Evolutionary conservation across 1,140 invertebrate species (phyloP), one percentile per base, ranked within the genome.

Genomic region (Aricia agestis): DNA sequence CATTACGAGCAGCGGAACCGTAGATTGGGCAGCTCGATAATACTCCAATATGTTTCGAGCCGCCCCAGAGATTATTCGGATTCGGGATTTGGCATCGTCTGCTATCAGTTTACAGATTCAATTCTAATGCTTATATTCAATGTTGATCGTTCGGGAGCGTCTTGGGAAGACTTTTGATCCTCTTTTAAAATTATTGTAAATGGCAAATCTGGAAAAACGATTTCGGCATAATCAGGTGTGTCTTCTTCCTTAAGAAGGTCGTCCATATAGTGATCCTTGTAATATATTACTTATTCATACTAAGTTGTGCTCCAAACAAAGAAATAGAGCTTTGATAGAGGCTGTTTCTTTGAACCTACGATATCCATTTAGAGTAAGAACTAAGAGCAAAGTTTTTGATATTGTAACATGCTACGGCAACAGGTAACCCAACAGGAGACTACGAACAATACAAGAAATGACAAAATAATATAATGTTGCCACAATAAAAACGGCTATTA

Each of bases 401-500:
- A 52, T 52, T 52, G 45, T 10, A 52, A 52, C 45, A 52, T 5
- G 10, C 45, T 52, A 13, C 13, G 45, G 45, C 45, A 52, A 52
- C 45, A 52, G 45, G 45, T 52, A 52, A 52, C 45, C 13, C 45
- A 52, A 52, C 45, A 15, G 25, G 25, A 25, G 45, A 52, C 4
- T 1, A 52, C 11, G 45, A 52, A 52, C 45, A 52, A 52, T 52
- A 52, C 45, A 52, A 52, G 19, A 63, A 18, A 63, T 63, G n/a
- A 59, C 58, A 70, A 63, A 70, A 70, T 70, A 61, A 42, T 68
- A 32, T 58, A 59, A 61, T 63, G n/a, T 42, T 70, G 45, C 42
- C 66, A 42, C 45, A 17, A 61, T 69, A 72, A 72, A 73, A 68
- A n/a, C 42, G 70, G 42, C 65, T 36, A 68, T 75, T 72, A 75